These are phyloP conservation scores for Lycia hirtaria DNA, from an alignment of 2,888 invertebrate genomes.

Conservation along the genomic window DNA sequence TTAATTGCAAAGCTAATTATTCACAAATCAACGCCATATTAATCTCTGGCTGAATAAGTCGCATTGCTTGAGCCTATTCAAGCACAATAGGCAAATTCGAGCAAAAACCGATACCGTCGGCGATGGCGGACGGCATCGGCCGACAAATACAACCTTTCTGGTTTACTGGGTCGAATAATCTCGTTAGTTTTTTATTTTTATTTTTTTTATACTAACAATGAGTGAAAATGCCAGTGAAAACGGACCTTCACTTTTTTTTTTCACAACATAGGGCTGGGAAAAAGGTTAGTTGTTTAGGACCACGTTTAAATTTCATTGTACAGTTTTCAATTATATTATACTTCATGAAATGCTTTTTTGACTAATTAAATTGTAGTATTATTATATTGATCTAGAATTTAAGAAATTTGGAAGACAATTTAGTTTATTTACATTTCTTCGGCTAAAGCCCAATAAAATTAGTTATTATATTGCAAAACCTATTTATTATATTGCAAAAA, in stretches of 20 bases:
- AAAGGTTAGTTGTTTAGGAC: conserved; percentile 11
- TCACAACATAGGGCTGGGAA: conserved; percentile 22
- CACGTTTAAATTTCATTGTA: neutral
- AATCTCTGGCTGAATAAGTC: conserved; percentile 31
- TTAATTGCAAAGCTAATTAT: conserved; percentile 13
- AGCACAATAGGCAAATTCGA: conserved; percentile 55
- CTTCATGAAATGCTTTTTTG: neutral
- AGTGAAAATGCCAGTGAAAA: conserved; percentile 72
- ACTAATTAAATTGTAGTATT: neutral
- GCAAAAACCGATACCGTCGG: conserved; percentile 63
- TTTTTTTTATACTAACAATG: conserved; percentile 55
- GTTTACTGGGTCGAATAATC: conserved; percentile 77
- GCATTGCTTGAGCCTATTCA: conserved; percentile 32
- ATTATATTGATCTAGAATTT: neutral
- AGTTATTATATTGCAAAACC: too few species aligned
- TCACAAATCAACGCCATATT: conserved; percentile 20
- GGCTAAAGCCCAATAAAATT: too few species aligned
- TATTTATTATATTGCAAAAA: too few species aligned
- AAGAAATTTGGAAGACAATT: too few species aligned
- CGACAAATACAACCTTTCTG: conserved; percentile 59
- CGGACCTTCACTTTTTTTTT: conserved; percentile 61
- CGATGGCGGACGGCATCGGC: conserved; percentile 54
- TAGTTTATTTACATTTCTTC: too few species aligned
- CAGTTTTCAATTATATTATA: neutral
- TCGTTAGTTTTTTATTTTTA: conserved; percentile 60